Conservation (phyloP, 2,797 vertebrate species). For the Dipus sagitta region DNA sequence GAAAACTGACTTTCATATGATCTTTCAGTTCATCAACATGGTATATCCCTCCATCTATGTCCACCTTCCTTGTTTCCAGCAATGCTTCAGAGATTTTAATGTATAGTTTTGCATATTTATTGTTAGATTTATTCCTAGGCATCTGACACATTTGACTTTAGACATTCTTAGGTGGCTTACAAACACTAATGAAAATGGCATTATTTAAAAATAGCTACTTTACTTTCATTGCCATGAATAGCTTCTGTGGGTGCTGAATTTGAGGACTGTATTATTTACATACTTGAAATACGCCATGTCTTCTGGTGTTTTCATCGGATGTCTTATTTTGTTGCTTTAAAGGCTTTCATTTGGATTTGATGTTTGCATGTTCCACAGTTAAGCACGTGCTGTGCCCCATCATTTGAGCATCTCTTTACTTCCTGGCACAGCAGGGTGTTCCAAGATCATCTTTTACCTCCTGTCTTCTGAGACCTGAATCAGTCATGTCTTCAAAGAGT, state of each 20-base stretch:
- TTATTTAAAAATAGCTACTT: background rate
- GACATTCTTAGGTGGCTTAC: background rate
- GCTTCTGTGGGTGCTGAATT: constrained; percentile 19
- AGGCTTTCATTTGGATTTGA: background rate
- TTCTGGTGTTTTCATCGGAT: background rate
- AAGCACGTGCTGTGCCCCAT: background rate
- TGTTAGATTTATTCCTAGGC: background rate
- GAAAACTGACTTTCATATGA: background rate
- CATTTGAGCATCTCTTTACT: background rate
- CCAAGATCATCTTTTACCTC: background rate
- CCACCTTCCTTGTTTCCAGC: background rate
- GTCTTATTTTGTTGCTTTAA: background rate
- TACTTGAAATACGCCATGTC: background rate
- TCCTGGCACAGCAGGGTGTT: background rate
- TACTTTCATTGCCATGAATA: background rate
- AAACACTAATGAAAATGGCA: background rate
- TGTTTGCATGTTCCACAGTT: background rate
- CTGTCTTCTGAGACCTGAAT: background rate
- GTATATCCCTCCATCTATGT: background rate
- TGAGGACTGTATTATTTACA: background rate
- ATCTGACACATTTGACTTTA: background rate
- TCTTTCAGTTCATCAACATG: background rate
- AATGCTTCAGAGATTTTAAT: background rate
- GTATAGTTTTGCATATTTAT: background rate
- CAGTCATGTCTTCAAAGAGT: background rate